These are phyloP conservation scores for Trachops cirrhosus DNA, from an alignment of 2,797 vertebrate genomes.

Conservation along the genomic window DNA sequence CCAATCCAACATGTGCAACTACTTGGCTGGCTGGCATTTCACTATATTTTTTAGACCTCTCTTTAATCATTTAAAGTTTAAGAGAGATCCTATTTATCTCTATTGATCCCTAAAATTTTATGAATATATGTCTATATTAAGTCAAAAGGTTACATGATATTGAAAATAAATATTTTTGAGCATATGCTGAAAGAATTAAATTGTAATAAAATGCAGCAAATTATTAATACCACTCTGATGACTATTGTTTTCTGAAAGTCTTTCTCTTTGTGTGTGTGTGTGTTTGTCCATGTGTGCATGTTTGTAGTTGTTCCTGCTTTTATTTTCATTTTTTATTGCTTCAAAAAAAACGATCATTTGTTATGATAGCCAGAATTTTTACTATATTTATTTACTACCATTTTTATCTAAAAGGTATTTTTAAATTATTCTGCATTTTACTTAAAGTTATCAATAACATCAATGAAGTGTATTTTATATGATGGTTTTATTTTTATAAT, in stretches of 20 bases:
- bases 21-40: background rate
- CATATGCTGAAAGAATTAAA: background rate
- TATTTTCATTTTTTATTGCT: background rate
- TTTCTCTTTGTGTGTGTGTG: background rate
- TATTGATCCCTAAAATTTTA: background rate
- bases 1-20: background rate
- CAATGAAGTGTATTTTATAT: background rate
- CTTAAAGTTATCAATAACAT: background rate
- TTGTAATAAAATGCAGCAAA: background rate
- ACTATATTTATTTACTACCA: background rate
- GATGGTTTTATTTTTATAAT: constrained; percentile 20
- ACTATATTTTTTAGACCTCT: background rate
- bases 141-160: background rate
- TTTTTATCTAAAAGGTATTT: background rate
- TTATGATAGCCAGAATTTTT: background rate
- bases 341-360: background rate
- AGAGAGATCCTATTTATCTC: background rate
- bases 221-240: background rate
- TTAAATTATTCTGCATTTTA: background rate
- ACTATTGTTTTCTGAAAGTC: background rate
- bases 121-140: background rate
- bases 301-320: background rate
- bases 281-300: background rate
- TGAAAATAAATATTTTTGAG: background rate
- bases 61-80: background rate